Evolutionary conservation across 37 sponge, comb jelly and placozoan species (phyloP).

Genomic region (Geodia barretti): DNA sequence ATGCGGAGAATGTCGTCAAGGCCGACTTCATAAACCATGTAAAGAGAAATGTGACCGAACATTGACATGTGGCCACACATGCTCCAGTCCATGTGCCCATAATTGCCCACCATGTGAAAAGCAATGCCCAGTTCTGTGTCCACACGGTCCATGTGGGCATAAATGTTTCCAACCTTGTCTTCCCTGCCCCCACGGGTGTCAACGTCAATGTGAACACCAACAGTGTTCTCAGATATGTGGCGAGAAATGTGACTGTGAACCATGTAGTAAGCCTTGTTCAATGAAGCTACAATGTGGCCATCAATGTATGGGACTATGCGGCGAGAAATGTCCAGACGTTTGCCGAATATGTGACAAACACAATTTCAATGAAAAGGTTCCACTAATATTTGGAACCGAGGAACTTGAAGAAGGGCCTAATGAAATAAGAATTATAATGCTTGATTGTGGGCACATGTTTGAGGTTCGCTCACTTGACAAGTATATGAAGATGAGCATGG

Average conservation of each 20-base stretch:
- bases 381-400: background rate
- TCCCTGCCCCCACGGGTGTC: constrained; percentile 23
- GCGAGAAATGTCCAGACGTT: constrained; percentile 30
- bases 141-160: constrained; percentile 16
- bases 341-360: constrained; percentile 29
- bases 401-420: background rate
- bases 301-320: constrained; percentile 36
- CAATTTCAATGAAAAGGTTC: background rate
- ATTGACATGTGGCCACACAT: constrained; percentile 51
- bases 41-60: constrained; percentile 6
- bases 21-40: constrained; percentile 18
- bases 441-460: constrained; percentile 16
- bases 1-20: constrained; percentile 28
- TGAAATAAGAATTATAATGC: background rate
- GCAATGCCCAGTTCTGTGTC: constrained; percentile 3
- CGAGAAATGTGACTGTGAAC: constrained; percentile 20
- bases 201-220: constrained; percentile 29
- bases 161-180: constrained; percentile 6
- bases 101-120: constrained; percentile 27
- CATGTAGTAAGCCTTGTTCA: constrained; percentile 14
- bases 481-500: background rate
- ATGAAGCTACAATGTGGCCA: constrained; percentile 20
- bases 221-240: constrained; percentile 13
- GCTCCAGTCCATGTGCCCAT: constrained; percentile 29
- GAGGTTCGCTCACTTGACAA: background rate